Base-by-base conservation (phyloP, 2,888 invertebrate species). In the Bombyx huttoni region DNA sequence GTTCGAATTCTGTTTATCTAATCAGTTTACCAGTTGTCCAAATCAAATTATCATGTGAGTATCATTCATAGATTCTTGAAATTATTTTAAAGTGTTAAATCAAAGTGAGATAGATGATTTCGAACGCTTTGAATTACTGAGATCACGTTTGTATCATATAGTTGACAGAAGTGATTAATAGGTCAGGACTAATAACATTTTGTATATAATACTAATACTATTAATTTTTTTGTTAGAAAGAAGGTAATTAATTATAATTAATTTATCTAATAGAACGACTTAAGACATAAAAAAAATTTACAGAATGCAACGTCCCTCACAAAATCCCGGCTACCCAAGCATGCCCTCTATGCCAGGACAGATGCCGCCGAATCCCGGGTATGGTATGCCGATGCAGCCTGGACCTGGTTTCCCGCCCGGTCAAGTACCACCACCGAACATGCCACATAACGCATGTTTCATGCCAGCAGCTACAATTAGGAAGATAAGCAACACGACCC, bases 291-390 rank as follows among this genome's bases (percentile, higher is more conserved):
- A n/a, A n/a, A 47, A 13, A 47, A 10, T 53, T 73, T 62, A 12
- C 64, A 85, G 82, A 67, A 84, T 85, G 83, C 80, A 83, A 56
- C 79, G 75, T 49, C 73, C 75, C 55, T 70, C 75, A 56, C 70
- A 64, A 63, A 72, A 75, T 56, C 60, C 61, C 50, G 64, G 63
- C 8, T 62, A 53, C 56, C 64, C 62, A n/a, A 61, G 60, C 13
- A 58, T 60, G 53, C 53, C 53, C 12, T 48, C 51, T 33, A 46
- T 53, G 34, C 53, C 58, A 8, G 56, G 58, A 12, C 63, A 63
- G 50, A 49, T 53, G 49, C 62, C 60, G 0, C 62, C 55, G 0
- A 58, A 60, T 45, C 54, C 59, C 47, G 55, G 56, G 40, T 61
- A 54, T 33, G 62, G 58, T 34, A 52, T 55, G 0, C 56, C 58